Evolutionary conservation across 2,113 vertebrate species (phyloP).

Genomic region (Todiramphus chloris): DNA sequence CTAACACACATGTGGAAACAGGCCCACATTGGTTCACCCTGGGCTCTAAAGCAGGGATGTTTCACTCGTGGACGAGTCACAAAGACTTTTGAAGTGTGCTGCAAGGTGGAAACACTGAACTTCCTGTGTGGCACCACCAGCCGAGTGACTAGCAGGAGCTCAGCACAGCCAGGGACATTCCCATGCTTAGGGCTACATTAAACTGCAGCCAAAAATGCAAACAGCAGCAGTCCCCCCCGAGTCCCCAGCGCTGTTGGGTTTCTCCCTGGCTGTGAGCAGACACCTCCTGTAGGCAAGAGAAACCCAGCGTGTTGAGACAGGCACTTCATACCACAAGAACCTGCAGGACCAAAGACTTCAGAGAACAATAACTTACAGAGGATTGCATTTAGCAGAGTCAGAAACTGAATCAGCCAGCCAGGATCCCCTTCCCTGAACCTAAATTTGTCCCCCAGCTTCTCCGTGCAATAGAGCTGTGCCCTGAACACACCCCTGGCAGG

Average conservation of each 20-base stretch:
- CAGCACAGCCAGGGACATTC: neutral
- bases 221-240: neutral
- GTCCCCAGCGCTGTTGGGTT: neutral
- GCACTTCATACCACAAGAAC: neutral
- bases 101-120: neutral
- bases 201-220: neutral
- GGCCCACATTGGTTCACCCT: neutral
- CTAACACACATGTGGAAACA: neutral
- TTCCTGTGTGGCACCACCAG: fast-evolving
- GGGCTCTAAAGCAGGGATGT: neutral
- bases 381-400: slow-evolving; percentile 13
- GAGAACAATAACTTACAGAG: slow-evolving; percentile 23
- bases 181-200: neutral
- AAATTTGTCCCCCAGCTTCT: neutral
- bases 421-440: neutral
- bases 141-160: neutral
- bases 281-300: slow-evolving; percentile 11
- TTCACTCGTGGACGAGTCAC: neutral
- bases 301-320: neutral
- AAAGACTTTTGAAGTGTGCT: neutral
- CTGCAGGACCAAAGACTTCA: neutral
- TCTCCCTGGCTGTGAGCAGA: neutral
- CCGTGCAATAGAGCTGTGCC: neutral
- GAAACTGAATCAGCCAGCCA: slow-evolving; percentile 8
- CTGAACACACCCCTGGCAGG: neutral